Conservation (phyloP, 2,888 invertebrate genomes). For the Enchytraeus crypticus region DNA sequence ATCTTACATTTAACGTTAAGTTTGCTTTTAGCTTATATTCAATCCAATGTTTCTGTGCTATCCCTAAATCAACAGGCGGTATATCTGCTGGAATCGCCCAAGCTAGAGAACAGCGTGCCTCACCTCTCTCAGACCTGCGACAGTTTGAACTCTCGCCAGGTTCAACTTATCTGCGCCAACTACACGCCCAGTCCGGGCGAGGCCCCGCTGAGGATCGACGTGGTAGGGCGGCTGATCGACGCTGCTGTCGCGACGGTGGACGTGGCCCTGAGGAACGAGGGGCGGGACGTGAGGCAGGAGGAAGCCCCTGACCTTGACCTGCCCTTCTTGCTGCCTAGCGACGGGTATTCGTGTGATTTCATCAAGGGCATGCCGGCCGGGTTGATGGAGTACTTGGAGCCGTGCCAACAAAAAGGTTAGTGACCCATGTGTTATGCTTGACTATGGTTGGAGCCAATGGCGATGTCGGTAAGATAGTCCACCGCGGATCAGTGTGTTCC, state of each 20-base stretch:
- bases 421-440: neutral
- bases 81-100: constrained; percentile 69
- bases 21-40: too few relatives aligned
- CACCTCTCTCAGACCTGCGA: constrained; percentile 84
- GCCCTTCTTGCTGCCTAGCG: constrained; percentile 86
- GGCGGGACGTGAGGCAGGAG: constrained; percentile 56
- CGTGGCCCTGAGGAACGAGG: constrained; percentile 59
- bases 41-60: too few relatives aligned
- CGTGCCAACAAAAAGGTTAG: constrained; percentile 29
- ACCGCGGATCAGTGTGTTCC: too few relatives aligned
- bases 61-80: too few relatives aligned
- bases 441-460: too few relatives aligned
- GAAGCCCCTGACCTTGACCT: constrained; percentile 76
- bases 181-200: constrained; percentile 60
- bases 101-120: constrained; percentile 78
- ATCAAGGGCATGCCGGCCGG: constrained; percentile 78
- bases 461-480: too few relatives aligned
- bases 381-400: constrained; percentile 43
- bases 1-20: too few relatives aligned
- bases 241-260: constrained; percentile 59
- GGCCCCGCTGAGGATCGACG: constrained; percentile 56
- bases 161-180: constrained; percentile 72
- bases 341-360: constrained; percentile 94
- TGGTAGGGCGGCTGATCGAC: constrained; percentile 50
- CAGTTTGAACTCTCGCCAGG: constrained; percentile 89